A percentile compares a stretch with the other conserved stretches of the same genome.
These are phyloP conservation scores for Monopterus albus DNA, from an alignment of 2,113 vertebrate genomes.

Conservation along the genomic window DNA sequence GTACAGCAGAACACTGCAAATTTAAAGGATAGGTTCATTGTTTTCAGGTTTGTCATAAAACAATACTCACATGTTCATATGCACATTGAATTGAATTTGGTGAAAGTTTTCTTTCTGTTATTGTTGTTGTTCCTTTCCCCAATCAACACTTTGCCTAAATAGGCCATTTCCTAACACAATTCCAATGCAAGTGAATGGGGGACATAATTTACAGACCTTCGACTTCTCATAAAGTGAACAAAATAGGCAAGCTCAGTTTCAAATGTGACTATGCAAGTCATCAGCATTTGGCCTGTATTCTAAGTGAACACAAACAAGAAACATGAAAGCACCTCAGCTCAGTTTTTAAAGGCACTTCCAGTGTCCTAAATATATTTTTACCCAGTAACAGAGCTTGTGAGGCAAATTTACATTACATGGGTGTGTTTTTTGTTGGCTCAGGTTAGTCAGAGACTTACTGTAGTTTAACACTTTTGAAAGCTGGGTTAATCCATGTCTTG, in stretches of 20 bases:
- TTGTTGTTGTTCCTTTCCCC: too few relatives aligned
- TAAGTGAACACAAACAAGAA: not conserved
- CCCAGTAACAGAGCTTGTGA: not conserved
- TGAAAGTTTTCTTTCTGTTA: too few relatives aligned
- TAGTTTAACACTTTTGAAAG: not conserved
- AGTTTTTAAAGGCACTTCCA: constrained; percentile 27
- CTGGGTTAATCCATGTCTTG: not conserved
- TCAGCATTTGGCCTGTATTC: not conserved
- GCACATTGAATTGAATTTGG: too few relatives aligned
- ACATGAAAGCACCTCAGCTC: not conserved
- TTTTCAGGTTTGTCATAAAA: too few relatives aligned
- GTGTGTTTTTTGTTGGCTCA: not conserved
- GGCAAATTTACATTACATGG: not conserved
- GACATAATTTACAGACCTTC: too few relatives aligned
- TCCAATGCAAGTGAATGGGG: too few relatives aligned
- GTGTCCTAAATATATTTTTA: constrained; percentile 45
- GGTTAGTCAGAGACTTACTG: not conserved
- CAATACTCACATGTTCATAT: too few relatives aligned
- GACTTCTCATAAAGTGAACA: too few relatives aligned
- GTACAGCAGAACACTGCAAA: not conserved
- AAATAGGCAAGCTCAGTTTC: not conserved
- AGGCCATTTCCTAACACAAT: too few relatives aligned
- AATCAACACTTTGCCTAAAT: too few relatives aligned
- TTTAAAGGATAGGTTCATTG: not conserved
- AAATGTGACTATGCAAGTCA: not conserved